These are phyloP conservation scores for Paramacrobiotus metropolitanus DNA, from an alignment of 1,140 invertebrate genomes.

Conservation along the genomic window DNA sequence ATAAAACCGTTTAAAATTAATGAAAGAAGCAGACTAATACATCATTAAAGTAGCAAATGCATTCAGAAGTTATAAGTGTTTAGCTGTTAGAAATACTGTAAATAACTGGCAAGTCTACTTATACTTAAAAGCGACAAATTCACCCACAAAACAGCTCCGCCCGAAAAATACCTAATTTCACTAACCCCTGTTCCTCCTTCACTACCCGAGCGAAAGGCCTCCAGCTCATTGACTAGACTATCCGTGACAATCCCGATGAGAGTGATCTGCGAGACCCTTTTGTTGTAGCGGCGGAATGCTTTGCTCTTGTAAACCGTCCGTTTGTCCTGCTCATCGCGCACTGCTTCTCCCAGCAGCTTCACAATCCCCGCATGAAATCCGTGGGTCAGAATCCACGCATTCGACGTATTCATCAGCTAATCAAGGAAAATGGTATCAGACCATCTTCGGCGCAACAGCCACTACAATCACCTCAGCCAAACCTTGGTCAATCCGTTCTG, in stretches of 20 bases:
- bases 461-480: neutral
- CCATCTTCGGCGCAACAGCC: neutral
- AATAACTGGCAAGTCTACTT: too few species aligned
- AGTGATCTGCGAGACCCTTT: neutral
- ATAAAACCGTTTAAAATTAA: too few species aligned
- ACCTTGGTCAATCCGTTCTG: neutral
- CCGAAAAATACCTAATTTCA: too few species aligned
- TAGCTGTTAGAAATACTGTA: too few species aligned
- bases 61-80: too few species aligned
- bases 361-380: slow-evolving; percentile 21
- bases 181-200: neutral
- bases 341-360: slow-evolving; percentile 23
- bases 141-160: too few species aligned
- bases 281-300: neutral
- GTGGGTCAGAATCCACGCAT: slow-evolving; percentile 26
- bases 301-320: neutral
- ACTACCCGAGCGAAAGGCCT: neutral
- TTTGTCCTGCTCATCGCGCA: slow-evolving; percentile 16
- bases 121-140: too few species aligned
- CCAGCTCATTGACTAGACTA: slow-evolving; percentile 1
- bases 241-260: neutral
- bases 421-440: neutral
- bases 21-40: too few species aligned
- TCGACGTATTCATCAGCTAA: slow-evolving; percentile 18
- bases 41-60: too few species aligned